Base-by-base conservation (phyloP, 2,113 vertebrate genomes). In the Gopherus evgoodei region DNA sequence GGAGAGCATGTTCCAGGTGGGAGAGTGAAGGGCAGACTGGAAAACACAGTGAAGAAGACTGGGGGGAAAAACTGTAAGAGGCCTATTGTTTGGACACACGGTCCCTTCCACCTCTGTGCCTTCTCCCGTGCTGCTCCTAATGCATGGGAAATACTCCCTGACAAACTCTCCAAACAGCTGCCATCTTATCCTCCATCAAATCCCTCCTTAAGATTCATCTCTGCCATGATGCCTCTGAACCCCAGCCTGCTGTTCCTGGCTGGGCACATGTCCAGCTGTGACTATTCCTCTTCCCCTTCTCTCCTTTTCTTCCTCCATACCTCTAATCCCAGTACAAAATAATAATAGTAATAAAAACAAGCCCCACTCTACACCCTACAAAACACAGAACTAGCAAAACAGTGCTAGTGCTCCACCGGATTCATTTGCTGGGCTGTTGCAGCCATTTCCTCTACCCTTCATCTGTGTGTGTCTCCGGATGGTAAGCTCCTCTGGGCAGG, bases 241-340 rank as follows among this genome's bases (percentile, higher is more conserved):
- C n/a, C 42, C 27, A 44, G 14, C 4, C n/a, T 57, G 42, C 59
- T 76, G 38, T 5, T 65, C 11, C 21, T 69, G 31, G 52, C 35
- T 25, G 1, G 2, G 25, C 35, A 44, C 7, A 1, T 44, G 80
- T 56, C 4, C 59, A 2, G 13, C 29, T 14, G 19, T 22, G 3
- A 1, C 8, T 4, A 44, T 6, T 57, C 22, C 24, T 29, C 79
- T 52, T n/a, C 29, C 38, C 12, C 25, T 4, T 65, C 78, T 65
- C 62, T 21, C 42, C n/a, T 29, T 0, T 1, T 1, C 2, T 14
- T 78, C 19, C 3, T 56, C n/a, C 21, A 11, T 29, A 8, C 59
- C 81, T 80, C 90, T 96, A 75, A 96, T 8, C 22, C 44, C 52
- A 19, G 35, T 44, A 38, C 21, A 5, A 69, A 38, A 69, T 38